Evolutionary conservation across 2,888 invertebrate species (phyloP).

Genomic region (Isoperla grammatica): DNA sequence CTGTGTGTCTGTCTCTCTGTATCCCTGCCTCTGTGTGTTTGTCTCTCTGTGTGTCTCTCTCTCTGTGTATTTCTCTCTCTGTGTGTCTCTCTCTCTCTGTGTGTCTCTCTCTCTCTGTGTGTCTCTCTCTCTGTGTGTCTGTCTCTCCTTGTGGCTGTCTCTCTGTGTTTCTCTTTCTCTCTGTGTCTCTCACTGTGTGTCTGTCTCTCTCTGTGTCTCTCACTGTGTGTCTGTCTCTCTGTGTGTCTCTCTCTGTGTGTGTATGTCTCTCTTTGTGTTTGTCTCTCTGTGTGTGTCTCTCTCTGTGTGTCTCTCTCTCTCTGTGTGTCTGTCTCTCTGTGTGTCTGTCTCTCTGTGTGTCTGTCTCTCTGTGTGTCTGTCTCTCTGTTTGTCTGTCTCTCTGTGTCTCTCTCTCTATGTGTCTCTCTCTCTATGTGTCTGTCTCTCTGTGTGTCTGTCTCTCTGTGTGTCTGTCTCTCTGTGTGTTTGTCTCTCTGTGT

Average conservation of each 20-base stretch:
- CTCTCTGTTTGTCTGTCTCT: background rate
- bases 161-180: no score
- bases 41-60: background rate
- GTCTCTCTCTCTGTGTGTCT: background rate
- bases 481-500: conserved; percentile 1
- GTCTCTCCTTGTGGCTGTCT: no score
- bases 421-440: background rate
- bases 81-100: background rate
- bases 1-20: conserved; percentile 11
- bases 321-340: background rate
- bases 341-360: background rate
- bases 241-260: no score
- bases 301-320: background rate
- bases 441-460: background rate
- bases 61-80: background rate
- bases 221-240: no score
- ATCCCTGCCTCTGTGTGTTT: conserved; percentile 4
- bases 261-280: no score
- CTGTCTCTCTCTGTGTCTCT: background rate
- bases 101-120: background rate
- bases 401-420: background rate
- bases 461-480: background rate
- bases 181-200: background rate
- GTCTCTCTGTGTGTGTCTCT: no score
- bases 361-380: background rate